Evolutionary conservation across 37 sponge, comb jelly and placozoan species (phyloP), one percentile per base, ranked within the genome.

Genomic region (Chondrilla cf. caribensis): DNA sequence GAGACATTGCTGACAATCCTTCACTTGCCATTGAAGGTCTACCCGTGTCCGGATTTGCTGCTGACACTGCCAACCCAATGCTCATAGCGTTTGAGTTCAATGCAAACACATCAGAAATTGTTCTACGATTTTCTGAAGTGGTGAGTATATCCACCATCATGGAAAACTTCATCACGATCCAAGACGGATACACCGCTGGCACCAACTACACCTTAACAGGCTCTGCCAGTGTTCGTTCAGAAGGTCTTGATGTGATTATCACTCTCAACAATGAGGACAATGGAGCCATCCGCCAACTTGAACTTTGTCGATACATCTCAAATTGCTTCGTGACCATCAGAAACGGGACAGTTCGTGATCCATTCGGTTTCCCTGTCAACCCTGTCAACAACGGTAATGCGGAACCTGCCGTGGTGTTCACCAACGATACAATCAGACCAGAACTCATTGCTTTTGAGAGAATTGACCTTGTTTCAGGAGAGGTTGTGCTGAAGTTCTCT

Each of bases 91-190:
- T 95, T 84, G 87, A 86, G 35, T 88, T 87, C 41, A 78, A 93
- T 78, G 70, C 86, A 25, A 84, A 89, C 80, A 44, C 29, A 24
- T 81, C 80, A 25, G 40, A 58, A 2, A 58, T 95, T 3, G 22
- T 78, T 2, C 93, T 95, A 22, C 78, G 79, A 8, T 95, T 95
- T 76, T 85, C 90, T 86, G 96, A 95, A 58, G 87, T 85, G 81
- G 89, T 95, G 11, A 88, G 88, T 57, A 38, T 77, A 3, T 73
- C 91, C 6, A 80, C 89, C 8, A 58, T 96, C 1, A 78, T 87
- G 15, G 72, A 85, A 0, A 77, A 60, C 58, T 82, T 82, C 29
- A 60, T 96, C 47, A 80, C 82, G 32, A 77, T 96, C 11, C 93
- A 90, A 75, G 88, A 87, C 83, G 85, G 81, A 0, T 40, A 80